These are phyloP conservation scores for Eudyptes chrysolophus DNA, from an alignment of 2,113 vertebrate species.

Conservation along the genomic window DNA sequence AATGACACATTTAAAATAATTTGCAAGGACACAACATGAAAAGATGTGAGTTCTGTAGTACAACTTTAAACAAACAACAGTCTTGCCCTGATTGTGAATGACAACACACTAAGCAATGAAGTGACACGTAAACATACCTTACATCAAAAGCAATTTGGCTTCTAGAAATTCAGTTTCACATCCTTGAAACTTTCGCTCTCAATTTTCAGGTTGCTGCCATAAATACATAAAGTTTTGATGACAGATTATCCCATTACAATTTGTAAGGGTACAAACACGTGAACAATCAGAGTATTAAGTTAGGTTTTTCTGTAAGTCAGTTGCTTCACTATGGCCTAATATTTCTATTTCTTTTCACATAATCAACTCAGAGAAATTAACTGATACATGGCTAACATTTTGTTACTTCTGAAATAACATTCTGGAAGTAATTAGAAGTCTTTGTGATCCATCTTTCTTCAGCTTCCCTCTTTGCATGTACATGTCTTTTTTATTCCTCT, in stretches of 20 bases:
- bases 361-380: slow-evolving; percentile 4
- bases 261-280: background rate
- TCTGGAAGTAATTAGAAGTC: background rate
- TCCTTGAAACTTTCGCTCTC: background rate
- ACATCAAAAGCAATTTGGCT: background rate
- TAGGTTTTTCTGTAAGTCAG: background rate
- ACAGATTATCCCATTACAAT: background rate
- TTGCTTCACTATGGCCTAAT: background rate
- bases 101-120: background rate
- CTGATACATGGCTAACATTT: background rate
- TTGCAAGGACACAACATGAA: background rate
- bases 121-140: background rate
- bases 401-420: background rate
- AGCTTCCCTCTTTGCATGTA: background rate
- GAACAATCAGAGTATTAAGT: background rate
- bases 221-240: background rate
- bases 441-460: background rate
- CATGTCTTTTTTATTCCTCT: background rate
- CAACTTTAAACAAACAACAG: background rate
- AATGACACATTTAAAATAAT: background rate
- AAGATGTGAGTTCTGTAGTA: background rate
- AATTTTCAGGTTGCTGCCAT: background rate
- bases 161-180: background rate
- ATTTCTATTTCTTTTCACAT: background rate
- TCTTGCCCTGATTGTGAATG: background rate